Evolutionary conservation across 1,140 invertebrate genomes (phyloP).

Genomic region (Subanguina moxae): DNA sequence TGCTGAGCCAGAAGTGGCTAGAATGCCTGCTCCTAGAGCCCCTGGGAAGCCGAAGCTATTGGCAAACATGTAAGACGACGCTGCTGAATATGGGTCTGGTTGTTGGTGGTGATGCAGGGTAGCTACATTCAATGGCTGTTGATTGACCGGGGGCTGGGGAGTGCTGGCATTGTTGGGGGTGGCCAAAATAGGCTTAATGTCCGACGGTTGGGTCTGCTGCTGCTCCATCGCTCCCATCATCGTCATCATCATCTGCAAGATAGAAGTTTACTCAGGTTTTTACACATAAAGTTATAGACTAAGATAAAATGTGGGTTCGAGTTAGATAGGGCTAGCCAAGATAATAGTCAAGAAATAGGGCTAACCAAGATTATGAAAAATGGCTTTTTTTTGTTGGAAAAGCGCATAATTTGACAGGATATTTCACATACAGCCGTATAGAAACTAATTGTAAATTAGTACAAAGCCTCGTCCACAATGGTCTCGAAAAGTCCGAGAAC

Average conservation of each 20-base stretch:
- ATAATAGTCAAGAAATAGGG: too few species aligned
- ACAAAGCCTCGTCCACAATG: too few species aligned
- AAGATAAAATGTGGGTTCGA: too few species aligned
- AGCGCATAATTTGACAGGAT: too few species aligned
- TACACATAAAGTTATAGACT: too few species aligned
- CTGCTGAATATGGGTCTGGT: background rate
- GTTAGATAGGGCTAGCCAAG: too few species aligned
- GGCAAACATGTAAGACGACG: background rate
- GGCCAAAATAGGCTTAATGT: background rate
- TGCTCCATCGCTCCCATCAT: slow-evolving; percentile 1
- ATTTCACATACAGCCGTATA: too few species aligned
- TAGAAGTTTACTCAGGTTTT: background rate
- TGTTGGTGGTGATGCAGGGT: slow-evolving; percentile 1
- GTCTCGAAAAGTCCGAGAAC: too few species aligned
- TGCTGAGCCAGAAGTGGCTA: background rate
- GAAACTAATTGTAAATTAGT: too few species aligned
- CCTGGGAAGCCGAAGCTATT: background rate
- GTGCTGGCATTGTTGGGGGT: background rate
- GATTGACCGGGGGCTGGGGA: background rate
- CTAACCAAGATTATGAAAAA: too few species aligned
- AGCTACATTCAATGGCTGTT: background rate
- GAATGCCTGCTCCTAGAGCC: background rate
- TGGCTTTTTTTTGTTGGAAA: too few species aligned
- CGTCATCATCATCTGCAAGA: slow-evolving; percentile 3
- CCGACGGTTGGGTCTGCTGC: background rate